Evolutionary conservation across 2,888 invertebrate genomes (phyloP).

Genomic region (Hypolimnas misippus): DNA sequence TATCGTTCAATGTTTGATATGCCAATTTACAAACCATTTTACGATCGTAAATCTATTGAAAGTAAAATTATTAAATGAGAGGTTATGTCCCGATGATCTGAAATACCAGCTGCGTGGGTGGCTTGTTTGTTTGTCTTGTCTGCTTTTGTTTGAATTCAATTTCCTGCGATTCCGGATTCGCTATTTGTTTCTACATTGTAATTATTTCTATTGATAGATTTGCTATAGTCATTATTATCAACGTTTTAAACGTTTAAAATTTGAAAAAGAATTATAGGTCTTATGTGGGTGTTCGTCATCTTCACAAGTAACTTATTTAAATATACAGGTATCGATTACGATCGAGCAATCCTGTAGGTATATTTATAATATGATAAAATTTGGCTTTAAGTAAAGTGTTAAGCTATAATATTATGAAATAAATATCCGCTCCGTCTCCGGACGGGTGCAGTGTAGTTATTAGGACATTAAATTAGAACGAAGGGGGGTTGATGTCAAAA

Average conservation of each 20-base stretch:
- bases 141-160: slow-evolving; percentile 52
- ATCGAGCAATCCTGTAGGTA: too few relatives aligned
- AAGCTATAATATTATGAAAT: too few relatives aligned
- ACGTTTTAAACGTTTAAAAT: too few relatives aligned
- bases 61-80: not conserved
- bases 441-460: too few relatives aligned
- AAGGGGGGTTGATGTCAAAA: too few relatives aligned
- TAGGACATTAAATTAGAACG: too few relatives aligned
- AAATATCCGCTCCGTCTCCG: too few relatives aligned
- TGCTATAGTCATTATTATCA: not conserved
- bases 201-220: slow-evolving; percentile 12
- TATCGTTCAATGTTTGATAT: not conserved
- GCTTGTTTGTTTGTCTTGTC: slow-evolving; percentile 36
- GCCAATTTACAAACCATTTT: not conserved
- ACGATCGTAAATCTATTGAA: not conserved
- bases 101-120: slow-evolving; percentile 19
- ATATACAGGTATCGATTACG: too few relatives aligned
- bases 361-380: too few relatives aligned
- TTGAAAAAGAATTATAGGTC: not conserved
- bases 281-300: not conserved
- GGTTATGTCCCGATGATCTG: not conserved
- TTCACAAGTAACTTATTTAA: not conserved
- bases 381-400: too few relatives aligned
- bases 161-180: slow-evolving; percentile 50
- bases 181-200: slow-evolving; percentile 15